Conservation (phyloP, 2,797 vertebrate species). For the Etheostoma nigrum region DNA sequence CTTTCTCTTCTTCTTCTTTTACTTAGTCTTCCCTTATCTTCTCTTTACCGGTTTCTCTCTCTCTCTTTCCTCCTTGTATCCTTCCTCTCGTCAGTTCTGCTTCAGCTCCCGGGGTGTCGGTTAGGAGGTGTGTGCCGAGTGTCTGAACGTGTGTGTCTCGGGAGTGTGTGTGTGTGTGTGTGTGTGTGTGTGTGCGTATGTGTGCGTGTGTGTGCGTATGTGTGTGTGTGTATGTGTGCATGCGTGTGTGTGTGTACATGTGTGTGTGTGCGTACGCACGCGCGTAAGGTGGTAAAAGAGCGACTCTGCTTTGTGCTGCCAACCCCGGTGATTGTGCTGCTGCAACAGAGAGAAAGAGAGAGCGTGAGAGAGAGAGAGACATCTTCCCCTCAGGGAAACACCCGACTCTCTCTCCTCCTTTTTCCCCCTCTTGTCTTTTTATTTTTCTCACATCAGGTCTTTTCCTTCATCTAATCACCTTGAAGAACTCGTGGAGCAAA, state of each 20-base stretch:
- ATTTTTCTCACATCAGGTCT: conserved; percentile 44
- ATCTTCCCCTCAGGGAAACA: conserved; percentile 75
- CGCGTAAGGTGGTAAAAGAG: conserved; percentile 33
- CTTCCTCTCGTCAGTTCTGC: conserved; percentile 24
- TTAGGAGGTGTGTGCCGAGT: conserved; percentile 38
- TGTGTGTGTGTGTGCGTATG: neutral
- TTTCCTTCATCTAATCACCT: conserved; percentile 47
- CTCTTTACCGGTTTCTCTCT: conserved; percentile 6
- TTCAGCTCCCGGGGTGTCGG: conserved; percentile 27
- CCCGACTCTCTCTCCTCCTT: conserved; percentile 47
- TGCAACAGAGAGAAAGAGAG: conserved; percentile 45
- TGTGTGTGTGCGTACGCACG: conserved; percentile 15
- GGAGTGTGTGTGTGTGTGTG: conserved; percentile 8
- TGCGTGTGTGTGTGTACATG: conserved; percentile 2
- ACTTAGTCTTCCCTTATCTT: conserved; percentile 1
- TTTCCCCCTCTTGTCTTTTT: conserved; percentile 38
- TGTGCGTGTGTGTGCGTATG: conserved; percentile 12
- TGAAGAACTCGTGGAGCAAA: conserved; percentile 41
- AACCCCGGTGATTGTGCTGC: conserved; percentile 63
- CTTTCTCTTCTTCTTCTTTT: neutral
- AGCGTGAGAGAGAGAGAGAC: conserved; percentile 50
- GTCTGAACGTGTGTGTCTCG: conserved; percentile 14
- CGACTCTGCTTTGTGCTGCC: conserved; percentile 74
- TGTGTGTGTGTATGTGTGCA: conserved; percentile 2
- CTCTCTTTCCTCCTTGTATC: neutral